Evolutionary conservation across 2,113 vertebrate genomes (phyloP), one percentile per base, ranked within the genome.

Genomic region (Zosterops japonicus): DNA sequence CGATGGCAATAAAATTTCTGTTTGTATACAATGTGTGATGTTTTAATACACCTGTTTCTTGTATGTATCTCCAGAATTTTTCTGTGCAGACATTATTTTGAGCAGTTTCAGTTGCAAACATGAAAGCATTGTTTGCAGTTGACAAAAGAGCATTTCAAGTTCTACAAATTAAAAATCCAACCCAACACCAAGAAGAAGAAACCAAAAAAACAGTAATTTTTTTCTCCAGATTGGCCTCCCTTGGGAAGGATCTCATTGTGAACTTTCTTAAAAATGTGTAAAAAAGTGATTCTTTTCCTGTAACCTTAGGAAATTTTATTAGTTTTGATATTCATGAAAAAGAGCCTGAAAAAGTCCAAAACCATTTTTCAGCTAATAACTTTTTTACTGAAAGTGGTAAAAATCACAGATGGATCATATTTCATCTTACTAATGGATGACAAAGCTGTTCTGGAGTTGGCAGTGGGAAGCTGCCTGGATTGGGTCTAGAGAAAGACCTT

Each of bases 181-280:
- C 29, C n/a, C 20, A 60, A 25, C 5, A 14, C 22, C 4, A 69
- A 46, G 6, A 33, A 44, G 3, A 42, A 36, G 8, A 33, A n/a
- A 35, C 2, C 2, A 56, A 81, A 47, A 2, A 2, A 0, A 1
- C 33, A 25, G 0, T 41, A 24, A 14, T 35, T 77, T 71, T 76
- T 75, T 83, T 56, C 59, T 83, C 55, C 22, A n/a, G 20, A 4
- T 60, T 89, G 23, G 7, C 6, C 12, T 90, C 3, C 24, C 6
- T 4, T 39, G 13, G 20, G 19, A 80, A 57, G 21, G 36, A 21
- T 72, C 4, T 61, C 14, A n/a, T 39, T 87, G 12, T 2, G 4
- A 68, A 8, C 22, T 77, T 59, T 14, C 15, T 67, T 53, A 56
- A 24, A 61, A 78, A 63, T 33, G 1, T 18, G 8, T n/a, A 65